Evolutionary conservation across 2,888 invertebrate genomes (phyloP).

Genomic region (Amphipyra tragopoginis): DNA sequence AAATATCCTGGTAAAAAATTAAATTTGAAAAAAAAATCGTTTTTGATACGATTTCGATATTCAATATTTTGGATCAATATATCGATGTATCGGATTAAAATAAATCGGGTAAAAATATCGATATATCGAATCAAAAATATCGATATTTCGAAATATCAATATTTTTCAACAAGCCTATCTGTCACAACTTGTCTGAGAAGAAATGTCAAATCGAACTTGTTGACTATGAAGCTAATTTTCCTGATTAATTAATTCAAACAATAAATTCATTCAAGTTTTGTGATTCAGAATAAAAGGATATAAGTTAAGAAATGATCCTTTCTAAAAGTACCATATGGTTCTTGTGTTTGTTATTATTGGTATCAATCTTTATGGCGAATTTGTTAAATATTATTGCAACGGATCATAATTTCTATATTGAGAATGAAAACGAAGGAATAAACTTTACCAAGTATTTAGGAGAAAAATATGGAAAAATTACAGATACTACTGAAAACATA

Average conservation of each 20-base stretch:
- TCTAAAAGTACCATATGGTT: constrained; percentile 91
- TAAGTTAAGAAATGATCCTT: constrained; percentile 88
- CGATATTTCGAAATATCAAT: too few species aligned
- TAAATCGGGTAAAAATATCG: too few species aligned
- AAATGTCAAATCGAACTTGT: constrained; percentile 46
- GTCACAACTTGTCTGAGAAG: neutral
- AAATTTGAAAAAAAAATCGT: too few species aligned
- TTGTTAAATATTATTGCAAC: constrained; percentile 92
- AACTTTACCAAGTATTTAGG: constrained; percentile 77
- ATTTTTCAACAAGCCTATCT: too few species aligned
- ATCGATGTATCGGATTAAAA: too few species aligned
- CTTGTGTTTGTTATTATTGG: constrained; percentile 90
- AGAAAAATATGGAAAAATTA: constrained; percentile 84
- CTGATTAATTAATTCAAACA: constrained; percentile 20
- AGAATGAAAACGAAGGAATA: constrained; percentile 73
- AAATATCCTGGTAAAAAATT: too few species aligned
- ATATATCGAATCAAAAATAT: too few species aligned
- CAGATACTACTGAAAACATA: constrained; percentile 89
- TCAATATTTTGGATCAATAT: too few species aligned
- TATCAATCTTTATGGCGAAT: constrained; percentile 92
- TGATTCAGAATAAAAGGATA: constrained; percentile 35
- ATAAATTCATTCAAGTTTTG: constrained; percentile 39
- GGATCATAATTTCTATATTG: constrained; percentile 84
- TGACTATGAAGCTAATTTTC: constrained; percentile 41
- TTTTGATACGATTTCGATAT: too few species aligned